Base-by-base conservation (phyloP, 2,113 vertebrate species). In the Heteronetta atricapilla region DNA sequence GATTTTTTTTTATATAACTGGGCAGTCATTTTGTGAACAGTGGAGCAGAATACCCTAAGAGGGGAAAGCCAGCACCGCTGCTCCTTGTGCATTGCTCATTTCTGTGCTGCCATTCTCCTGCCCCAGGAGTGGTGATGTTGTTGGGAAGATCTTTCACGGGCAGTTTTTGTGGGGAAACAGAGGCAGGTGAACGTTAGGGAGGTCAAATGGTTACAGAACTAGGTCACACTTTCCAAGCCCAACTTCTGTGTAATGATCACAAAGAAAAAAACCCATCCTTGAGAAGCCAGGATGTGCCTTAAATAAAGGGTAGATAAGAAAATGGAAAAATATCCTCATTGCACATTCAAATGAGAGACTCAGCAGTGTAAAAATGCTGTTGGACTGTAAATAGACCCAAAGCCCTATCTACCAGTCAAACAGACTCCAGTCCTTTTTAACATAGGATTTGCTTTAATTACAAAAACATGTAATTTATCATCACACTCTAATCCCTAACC, bases 181-280 rank as follows among this genome's bases (percentile, higher is more conserved):
- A 55, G 48, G 64, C 84, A 90, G 58, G 29, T 90, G 48, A 83
- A 20, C 29, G 34, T 48, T 17, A 73, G 56, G 56, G 62, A 94
- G 94, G 76, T 91, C 68, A 88, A 91, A 94, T 91, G 93, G 89
- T 95, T 94, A 56, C 93, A 93, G 56, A 89, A 83, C 52, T 70
- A 70, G 64, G 85, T 90, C 86, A 82, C 38, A 70, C 88, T 93
- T 94, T 88, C 31, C 46, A 74, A 88, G 40, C 50, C 46, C 18
- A 86, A 42, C 75, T 78, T 88, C 70, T 89, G 82, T 82, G 64
- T 87, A 73, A 46, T 22, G 68, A 74, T 91, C 68, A 86, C 55
- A 81, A 81, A 78, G 46, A 33, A 82, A 94, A 86, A 56, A 8
- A 38, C 9, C 9, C 59, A 50, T 82, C 40, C 53, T 93, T 84